Base-by-base conservation (phyloP, 2,113 vertebrate species). In the Xenopus tropicalis region DNA sequence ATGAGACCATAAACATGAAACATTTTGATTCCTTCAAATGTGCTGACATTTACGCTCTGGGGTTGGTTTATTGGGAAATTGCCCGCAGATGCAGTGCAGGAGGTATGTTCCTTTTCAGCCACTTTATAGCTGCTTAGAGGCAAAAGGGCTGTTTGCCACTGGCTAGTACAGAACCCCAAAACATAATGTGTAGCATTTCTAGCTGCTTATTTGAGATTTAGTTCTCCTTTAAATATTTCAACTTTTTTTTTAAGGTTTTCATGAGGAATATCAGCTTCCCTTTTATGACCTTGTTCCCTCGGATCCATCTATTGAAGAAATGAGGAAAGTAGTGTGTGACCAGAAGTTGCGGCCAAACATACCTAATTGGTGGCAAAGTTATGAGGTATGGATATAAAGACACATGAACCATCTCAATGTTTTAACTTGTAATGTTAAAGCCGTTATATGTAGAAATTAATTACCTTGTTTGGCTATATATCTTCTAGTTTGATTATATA, bases 311-410 rank as follows among this genome's bases (percentile, higher is more conserved):
- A 98, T 99, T 73, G 97, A 99, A 78, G 97, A 99, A 83, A 99
- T 99, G 97, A 88, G 97, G 81, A 99, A 97, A 90, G 95, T 99
- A 0, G 96, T 99, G n/a, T 98, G 97, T 74, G 97, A 99, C 77
- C 96, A 99, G 91, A 98, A 97, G 62, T 81, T 98, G 14, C 86
- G 97, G 77, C 97, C 97, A 3, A 99, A 95, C 37, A 93, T 99
- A 83, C 97, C 96, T 20, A 99, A 98, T 86, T 97, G 96, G 96
- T 99, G 97, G 97, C 97, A 98, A 83, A 99, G 95, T 87, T 98
- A 98, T 0, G 97, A 99, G 96, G 97, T 99, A 82, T 25, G 37
- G 52, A 12, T 14, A 12, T 17, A 48, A 48, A 37, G 29, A 37
- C 29, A 37, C 29, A 37, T 37, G 29, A 37, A 37, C 29, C 29